phyloP scores from a whole-genome alignment of 2,113 vertebrate genomes.

The Macrotis lagotis region DNA sequence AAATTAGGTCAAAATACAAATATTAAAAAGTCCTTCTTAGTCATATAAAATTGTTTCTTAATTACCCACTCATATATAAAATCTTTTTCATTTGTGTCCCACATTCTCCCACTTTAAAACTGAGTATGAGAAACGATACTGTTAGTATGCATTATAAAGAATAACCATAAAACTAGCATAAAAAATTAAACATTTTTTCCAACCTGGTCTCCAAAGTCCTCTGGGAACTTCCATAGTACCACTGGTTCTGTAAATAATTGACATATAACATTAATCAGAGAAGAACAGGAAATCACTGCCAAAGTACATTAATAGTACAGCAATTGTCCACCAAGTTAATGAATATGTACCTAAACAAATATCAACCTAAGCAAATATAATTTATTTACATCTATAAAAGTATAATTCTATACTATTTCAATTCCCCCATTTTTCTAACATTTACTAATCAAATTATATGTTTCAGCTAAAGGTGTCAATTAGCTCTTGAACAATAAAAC shows the following conservation, averaged over 20 bases:
- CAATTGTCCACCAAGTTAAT: background rate
- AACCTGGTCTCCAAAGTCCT: slow-evolving; percentile 99
- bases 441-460: slow-evolving; percentile 34
- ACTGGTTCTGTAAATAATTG: slow-evolving; percentile 99
- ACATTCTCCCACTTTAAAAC: slow-evolving; percentile 75
- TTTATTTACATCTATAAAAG: no score
- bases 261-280: slow-evolving; percentile 96
- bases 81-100: background rate
- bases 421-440: background rate
- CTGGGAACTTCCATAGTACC: slow-evolving; percentile 99
- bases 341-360: background rate
- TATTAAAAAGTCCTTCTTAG: background rate
- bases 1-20: background rate
- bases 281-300: slow-evolving; percentile 87
- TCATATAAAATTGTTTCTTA: background rate
- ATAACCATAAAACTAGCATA: slow-evolving; percentile 74
- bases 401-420: background rate
- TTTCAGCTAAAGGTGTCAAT: slow-evolving; percentile 34
- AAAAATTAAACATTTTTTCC: slow-evolving; percentile 83
- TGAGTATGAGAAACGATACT: slow-evolving; percentile 75
- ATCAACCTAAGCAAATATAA: background rate
- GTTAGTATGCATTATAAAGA: slow-evolving; percentile 65
- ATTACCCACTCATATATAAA: background rate
- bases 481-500: slow-evolving; percentile 5
- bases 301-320: slow-evolving; percentile 80